Evolutionary conservation across 1,140 invertebrate species (phyloP).

Genomic region (Philotrypesis tridentata): DNA sequence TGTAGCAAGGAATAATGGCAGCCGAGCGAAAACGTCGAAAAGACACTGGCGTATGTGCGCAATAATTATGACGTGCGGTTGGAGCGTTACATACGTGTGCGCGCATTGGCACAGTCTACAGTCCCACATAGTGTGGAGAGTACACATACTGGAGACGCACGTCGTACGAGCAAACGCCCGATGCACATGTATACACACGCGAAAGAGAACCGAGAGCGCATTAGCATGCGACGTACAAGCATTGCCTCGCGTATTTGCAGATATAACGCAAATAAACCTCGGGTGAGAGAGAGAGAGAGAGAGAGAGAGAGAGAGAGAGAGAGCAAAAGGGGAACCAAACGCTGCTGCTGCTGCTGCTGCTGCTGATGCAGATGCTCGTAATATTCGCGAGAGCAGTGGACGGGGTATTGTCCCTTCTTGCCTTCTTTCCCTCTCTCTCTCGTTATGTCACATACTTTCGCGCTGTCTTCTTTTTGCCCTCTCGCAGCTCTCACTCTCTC

Average conservation of each 20-base stretch:
- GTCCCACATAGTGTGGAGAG: constrained; percentile 21
- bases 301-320: too few species aligned
- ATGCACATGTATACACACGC: constrained; percentile 10
- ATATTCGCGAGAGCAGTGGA: constrained; percentile 43
- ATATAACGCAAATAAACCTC: constrained; percentile 63
- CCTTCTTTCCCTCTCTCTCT: neutral
- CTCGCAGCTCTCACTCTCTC: too few species aligned
- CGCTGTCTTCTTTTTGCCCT: constrained; percentile 22
- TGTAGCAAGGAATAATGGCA: neutral
- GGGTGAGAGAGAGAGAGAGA: constrained; percentile 9
- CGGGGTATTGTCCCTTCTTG: neutral
- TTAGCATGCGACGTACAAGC: constrained; percentile 60
- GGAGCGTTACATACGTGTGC: neutral
- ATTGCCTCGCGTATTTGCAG: constrained; percentile 63
- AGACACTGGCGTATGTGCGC: constrained; percentile 30
- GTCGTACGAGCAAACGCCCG: constrained; percentile 33
- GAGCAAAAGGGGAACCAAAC: constrained; percentile 40
- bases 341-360: constrained; percentile 44
- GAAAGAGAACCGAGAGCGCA: constrained; percentile 33
- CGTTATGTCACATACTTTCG: constrained; percentile 46
- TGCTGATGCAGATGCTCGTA: constrained; percentile 52
- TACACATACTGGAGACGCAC: neutral
- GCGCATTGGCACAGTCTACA: too few species aligned
- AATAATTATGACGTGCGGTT: constrained; percentile 55
- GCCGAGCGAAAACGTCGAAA: neutral